These are phyloP conservation scores for Drosophila lacteicornis DNA, from an alignment of 1,140 invertebrate genomes.

Conservation along the genomic window DNA sequence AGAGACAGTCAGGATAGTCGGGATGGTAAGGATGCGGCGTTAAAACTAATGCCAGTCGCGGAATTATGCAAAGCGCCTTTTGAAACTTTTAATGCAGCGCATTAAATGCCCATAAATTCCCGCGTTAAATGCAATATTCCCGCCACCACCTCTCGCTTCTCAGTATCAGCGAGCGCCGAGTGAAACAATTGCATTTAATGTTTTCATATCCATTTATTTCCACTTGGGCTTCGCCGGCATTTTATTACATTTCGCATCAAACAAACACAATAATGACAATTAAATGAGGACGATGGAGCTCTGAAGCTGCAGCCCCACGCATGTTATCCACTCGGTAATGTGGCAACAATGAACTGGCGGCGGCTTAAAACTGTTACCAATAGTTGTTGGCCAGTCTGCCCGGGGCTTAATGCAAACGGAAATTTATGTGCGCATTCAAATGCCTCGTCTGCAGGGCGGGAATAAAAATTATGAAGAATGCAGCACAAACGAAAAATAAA, in stretches of 20 bases:
- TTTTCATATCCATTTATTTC: constrained; percentile 75
- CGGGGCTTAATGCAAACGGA: constrained; percentile 57
- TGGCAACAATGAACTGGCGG: constrained; percentile 67
- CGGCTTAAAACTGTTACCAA: constrained; percentile 62
- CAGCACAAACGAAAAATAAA: constrained; percentile 22
- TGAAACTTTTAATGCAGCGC: constrained; percentile 65
- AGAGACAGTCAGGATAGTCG: constrained; percentile 6
- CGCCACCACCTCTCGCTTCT: no score
- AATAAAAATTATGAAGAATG: constrained; percentile 36
- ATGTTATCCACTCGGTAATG: constrained; percentile 61
- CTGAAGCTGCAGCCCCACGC: neutral
- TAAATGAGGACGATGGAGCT: constrained; percentile 50
- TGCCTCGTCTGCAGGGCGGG: constrained; percentile 29
- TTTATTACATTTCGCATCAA: constrained; percentile 63
- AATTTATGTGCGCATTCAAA: constrained; percentile 72
- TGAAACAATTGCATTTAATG: constrained; percentile 64
- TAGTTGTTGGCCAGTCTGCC: constrained; percentile 52
- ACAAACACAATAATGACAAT: constrained; percentile 69
- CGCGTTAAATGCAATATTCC: constrained; percentile 49
- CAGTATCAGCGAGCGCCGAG: no score
- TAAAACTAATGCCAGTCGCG: constrained; percentile 59
- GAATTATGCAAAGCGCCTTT: constrained; percentile 65
- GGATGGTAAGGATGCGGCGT: constrained; percentile 32
- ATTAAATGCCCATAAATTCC: constrained; percentile 70
- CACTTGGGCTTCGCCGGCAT: constrained; percentile 51